Conservation (phyloP, 1,140 invertebrate species). For the Macrostomum lignano region DNA sequence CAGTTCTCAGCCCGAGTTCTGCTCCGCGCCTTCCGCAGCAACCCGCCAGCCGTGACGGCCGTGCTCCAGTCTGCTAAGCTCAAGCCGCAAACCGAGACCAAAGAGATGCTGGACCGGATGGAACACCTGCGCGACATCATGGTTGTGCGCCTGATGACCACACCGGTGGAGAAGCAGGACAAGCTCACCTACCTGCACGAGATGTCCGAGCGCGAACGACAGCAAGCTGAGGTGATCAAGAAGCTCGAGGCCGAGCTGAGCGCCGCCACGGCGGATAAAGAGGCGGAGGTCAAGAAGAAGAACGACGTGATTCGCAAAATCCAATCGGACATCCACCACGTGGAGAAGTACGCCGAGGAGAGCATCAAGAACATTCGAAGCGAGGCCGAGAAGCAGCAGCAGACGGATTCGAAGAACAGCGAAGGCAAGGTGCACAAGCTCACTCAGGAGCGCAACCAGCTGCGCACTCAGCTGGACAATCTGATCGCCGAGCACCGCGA, state of each 20-base stretch:
- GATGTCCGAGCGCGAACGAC: slow-evolving; percentile 14
- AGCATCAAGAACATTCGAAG: slow-evolving; percentile 15
- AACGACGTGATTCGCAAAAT: slow-evolving; percentile 20
- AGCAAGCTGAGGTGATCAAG: slow-evolving; percentile 18
- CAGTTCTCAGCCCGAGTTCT: slow-evolving; percentile 19
- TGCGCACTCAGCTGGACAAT: slow-evolving; percentile 16
- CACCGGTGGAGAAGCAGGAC: slow-evolving; percentile 21
- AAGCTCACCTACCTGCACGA: slow-evolving; percentile 16
- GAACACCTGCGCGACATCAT: slow-evolving; percentile 18
- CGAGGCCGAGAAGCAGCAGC: slow-evolving; percentile 22
- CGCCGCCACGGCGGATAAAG: slow-evolving; percentile 17
- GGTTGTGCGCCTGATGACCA: slow-evolving; percentile 18
- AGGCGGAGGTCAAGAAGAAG: slow-evolving; percentile 20
- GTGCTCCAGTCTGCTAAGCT: slow-evolving; percentile 9
- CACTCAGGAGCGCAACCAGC: slow-evolving; percentile 13
- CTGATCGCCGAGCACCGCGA: slow-evolving; percentile 18
- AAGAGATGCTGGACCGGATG: slow-evolving; percentile 11
- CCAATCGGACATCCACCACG: slow-evolving; percentile 19
- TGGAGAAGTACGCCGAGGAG: slow-evolving; percentile 24
- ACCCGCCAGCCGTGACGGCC: slow-evolving; percentile 14
- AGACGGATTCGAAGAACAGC: slow-evolving; percentile 19
- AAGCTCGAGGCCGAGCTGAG: slow-evolving; percentile 18
- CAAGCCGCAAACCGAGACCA: slow-evolving; percentile 6
- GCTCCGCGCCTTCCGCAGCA: slow-evolving; percentile 14
- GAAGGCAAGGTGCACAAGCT: slow-evolving; percentile 21